Evolutionary conservation across 2,888 invertebrate species (phyloP).

Genomic region (Mythimna pallens): DNA sequence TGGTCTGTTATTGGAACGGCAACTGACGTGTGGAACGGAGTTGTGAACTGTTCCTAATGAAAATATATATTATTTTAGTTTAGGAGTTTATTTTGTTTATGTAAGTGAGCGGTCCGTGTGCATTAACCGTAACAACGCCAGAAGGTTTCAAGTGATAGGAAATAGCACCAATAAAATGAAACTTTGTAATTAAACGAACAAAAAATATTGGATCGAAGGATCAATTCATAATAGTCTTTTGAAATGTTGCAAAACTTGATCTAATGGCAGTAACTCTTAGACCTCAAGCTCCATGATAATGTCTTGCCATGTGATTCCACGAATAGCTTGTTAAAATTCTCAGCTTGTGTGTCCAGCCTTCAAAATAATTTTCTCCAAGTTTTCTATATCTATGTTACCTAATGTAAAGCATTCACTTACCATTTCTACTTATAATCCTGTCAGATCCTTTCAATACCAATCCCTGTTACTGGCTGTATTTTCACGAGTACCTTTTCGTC

Average conservation of each 20-base stretch:
- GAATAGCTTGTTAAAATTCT: no score
- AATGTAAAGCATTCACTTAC: no score
- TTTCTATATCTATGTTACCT: no score
- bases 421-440: no score
- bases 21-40: conserved; percentile 66
- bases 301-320: no score
- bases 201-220: background rate
- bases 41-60: conserved; percentile 61
- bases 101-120: conserved; percentile 31
- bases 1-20: conserved; percentile 65
- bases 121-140: conserved; percentile 26
- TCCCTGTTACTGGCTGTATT: no score
- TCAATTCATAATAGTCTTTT: background rate
- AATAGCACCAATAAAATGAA: background rate
- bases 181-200: background rate
- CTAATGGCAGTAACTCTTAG: no score
- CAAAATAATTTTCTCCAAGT: no score
- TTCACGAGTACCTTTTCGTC: no score
- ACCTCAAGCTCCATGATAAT: no score
- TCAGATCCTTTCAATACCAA: no score
- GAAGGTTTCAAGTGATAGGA: conserved; percentile 32
- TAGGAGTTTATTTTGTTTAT: conserved; percentile 55
- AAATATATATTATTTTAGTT: conserved; percentile 61
- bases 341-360: no score
- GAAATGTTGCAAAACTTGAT: background rate